Evolutionary conservation across 1,140 invertebrate species (phyloP).

Genomic region (Heterodera carotae): DNA sequence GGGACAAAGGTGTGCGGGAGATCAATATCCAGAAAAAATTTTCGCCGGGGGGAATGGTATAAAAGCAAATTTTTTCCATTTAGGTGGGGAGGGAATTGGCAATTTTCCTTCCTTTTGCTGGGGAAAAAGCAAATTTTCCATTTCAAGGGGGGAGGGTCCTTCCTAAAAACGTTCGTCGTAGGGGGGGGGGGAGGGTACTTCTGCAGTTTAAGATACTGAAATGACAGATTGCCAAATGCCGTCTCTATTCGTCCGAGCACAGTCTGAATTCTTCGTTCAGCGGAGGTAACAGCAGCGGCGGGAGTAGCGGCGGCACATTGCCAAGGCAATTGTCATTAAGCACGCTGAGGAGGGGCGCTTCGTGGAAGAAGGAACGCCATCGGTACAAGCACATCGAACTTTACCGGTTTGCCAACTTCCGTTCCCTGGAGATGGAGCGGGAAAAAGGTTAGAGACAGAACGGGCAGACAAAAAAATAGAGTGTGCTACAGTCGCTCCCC

Average conservation of each 20-base stretch:
- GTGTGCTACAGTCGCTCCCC: too few relatives aligned
- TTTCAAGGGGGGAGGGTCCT: too few relatives aligned
- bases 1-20: too few relatives aligned
- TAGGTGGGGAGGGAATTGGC: too few relatives aligned
- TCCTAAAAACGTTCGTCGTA: too few relatives aligned
- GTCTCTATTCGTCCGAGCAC: conserved; percentile 23
- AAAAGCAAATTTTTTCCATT: too few relatives aligned
- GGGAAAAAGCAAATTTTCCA: too few relatives aligned
- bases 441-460: conserved; percentile 26
- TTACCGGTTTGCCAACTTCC: conserved; percentile 37
- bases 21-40: too few relatives aligned
- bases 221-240: conserved; percentile 37
- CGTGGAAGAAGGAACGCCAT: conserved; percentile 33
- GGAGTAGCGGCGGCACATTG: conserved; percentile 31
- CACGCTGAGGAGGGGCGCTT: conserved; percentile 23
- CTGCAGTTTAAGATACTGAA: background rate
- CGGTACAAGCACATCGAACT: conserved; percentile 38
- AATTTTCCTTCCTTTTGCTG: too few relatives aligned
- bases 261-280: conserved; percentile 22
- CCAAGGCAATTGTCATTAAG: conserved; percentile 40
- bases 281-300: conserved; percentile 19
- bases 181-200: too few relatives aligned
- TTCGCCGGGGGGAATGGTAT: too few relatives aligned
- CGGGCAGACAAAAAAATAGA: too few relatives aligned
- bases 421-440: conserved; percentile 26